Base-by-base conservation (phyloP, 1,140 invertebrate species). In the Oncopodura yosiiana region DNA sequence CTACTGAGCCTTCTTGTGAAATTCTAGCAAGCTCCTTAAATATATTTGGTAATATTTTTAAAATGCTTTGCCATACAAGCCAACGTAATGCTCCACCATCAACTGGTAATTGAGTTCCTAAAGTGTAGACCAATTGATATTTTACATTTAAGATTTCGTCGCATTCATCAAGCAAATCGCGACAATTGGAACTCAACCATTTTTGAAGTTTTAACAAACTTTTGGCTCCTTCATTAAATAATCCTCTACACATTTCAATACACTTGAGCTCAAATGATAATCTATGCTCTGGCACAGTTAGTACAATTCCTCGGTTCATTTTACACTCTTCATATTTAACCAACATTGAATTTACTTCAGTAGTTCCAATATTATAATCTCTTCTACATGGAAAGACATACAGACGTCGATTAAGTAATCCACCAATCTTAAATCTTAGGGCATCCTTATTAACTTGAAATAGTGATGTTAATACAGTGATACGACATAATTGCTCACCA, bases 371-470 rank as follows among this genome's bases (percentile, higher is more conserved):
- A 2, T 34, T 23, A 12, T 52, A 37, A 24, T 62, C 61, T n/a
- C 61, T 12, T 9, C 53, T 19, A 42, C 61, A 60, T 21, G 51
- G 57, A 26, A 62, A 48, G 21, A 26, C 29, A 26, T 60, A 62
- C 12, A 62, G 23, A 14, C 56, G 4, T 14, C 50, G 46, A 34
- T 53, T 52, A 2, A 62, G 26, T 12, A 60, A 32, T 19, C 60
- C 60, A 9, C 60, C 60, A 2, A 62, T 21, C 12, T 24, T 5
- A 23, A 30, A 27, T 1, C n/a, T 21, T 6, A 62, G 39, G 4
- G 43, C 21, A 2, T 21, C 5, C 3, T 23, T 19, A 39, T 62
- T 58, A 5, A 27, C 56, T 9, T 42, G 19, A 16, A 51, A 55
- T 21, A 59, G 36, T 11, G 60, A 59, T 12, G 36, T 58, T 23